Base-by-base conservation (phyloP, 1,140 invertebrate species). In the Parasteatoda tepidariorum region DNA sequence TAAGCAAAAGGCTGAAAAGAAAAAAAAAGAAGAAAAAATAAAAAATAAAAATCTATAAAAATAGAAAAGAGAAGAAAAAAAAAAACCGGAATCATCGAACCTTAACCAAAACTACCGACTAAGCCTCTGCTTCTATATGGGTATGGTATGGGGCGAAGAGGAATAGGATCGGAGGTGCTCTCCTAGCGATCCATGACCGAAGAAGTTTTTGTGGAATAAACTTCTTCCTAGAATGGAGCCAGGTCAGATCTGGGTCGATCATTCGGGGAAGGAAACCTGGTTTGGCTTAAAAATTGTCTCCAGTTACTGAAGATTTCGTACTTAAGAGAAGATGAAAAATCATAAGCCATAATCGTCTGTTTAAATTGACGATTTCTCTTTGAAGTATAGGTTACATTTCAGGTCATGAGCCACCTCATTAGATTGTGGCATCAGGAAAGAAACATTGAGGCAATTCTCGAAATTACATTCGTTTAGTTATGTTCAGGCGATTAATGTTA, bases 201-300 rank as follows among this genome's bases (percentile, higher is more conserved):
- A n/a, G n/a, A n/a, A 68, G 9, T 38, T 13, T 9, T 59, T 76
- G 22, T 31, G 28, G 34, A 74, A 74, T 61, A 57, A 74, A 74
- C 71, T 26, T 57, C 30, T 76, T 76, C 73, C 26, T 7, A 18
- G 38, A 41, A 54, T 3, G 38, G 26, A 24, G 24, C 3, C 31
- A 38, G 64, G 59, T 48, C 59, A 30, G 18, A 13, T 24, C 18
- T 48, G 59, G 73, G 61, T 76, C 73, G 64, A 41, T 76, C 55
- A 31, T 76, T 76, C 41, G 59, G 73, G 59, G 62, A 57, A 76
- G 26, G n/a, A n/a, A n/a, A n/a, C n/a, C 59, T 76, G 73, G 33
- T 76, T 64, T 33, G 28, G 55, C 24, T 76, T 76, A 76, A 28
- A 48, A 22, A 55, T 6, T 26, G 15, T 55, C 48, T 71, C 15